Conservation (phyloP, 2,113 vertebrate species). For the Leuciscus idus region DNA sequence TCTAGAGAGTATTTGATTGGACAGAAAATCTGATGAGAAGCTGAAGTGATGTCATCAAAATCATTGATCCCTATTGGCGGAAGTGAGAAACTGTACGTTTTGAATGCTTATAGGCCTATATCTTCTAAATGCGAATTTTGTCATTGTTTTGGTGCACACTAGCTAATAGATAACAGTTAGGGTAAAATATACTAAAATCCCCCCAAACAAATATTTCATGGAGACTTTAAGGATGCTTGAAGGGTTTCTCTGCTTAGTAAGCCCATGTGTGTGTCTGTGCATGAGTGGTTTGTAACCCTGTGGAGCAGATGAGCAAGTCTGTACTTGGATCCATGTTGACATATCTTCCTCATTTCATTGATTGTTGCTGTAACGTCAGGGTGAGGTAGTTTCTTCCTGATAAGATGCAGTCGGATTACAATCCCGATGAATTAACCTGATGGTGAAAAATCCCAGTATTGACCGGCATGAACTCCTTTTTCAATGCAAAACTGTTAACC, state of each 20-base stretch:
- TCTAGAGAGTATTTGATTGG: no score
- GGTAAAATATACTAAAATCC: no score
- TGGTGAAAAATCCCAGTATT: background rate
- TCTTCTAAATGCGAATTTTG: no score
- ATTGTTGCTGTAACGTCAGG: background rate
- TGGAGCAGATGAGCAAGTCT: conserved; percentile 7
- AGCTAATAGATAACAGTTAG: no score
- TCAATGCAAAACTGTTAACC: background rate
- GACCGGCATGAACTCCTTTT: background rate
- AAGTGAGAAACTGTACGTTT: no score
- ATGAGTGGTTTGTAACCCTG: conserved; percentile 10
- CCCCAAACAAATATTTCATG: no score
- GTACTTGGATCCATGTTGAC: background rate
- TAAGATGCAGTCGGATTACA: conserved; percentile 30
- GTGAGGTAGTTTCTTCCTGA: background rate
- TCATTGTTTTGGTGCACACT: no score
- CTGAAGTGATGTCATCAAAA: no score
- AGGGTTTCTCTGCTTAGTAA: background rate
- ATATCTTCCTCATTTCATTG: background rate
- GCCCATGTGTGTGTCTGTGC: background rate
- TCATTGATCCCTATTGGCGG: no score
- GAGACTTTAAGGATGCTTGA: background rate
- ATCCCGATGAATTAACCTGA: conserved; percentile 48
- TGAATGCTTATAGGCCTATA: no score
- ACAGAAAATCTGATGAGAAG: no score